Conservation (phyloP, 2,113 vertebrate species). For the Dunckerocampus dactyliophorus region DNA sequence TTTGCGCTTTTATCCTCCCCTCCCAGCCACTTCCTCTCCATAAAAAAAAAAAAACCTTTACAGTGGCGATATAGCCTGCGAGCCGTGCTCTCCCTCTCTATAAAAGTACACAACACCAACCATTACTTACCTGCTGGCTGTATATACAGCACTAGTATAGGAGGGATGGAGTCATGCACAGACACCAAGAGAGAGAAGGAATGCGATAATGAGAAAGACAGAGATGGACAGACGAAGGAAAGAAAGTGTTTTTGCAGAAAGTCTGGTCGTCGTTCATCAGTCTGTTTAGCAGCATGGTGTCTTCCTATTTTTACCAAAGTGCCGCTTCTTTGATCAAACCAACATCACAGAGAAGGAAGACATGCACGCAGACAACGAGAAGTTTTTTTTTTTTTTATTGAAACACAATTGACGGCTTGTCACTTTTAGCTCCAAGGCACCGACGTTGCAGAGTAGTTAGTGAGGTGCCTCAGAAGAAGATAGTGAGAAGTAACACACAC, state of each 20-base stretch:
- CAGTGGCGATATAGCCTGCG: constrained; percentile 18
- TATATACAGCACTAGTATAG: constrained; percentile 15
- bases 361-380: constrained; percentile 44
- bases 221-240: constrained; percentile 37
- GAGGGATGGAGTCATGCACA: constrained; percentile 17
- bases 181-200: constrained; percentile 21
- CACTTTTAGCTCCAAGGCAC: constrained; percentile 65
- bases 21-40: constrained; percentile 21
- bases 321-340: constrained; percentile 66
- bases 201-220: constrained; percentile 39
- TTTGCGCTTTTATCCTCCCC: constrained; percentile 31
- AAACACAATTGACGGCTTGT: constrained; percentile 72
- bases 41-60: constrained; percentile 25
- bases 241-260: constrained; percentile 40
- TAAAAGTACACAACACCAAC: constrained; percentile 23
- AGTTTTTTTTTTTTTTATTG: constrained; percentile 51
- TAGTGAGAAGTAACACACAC: constrained; percentile 27
- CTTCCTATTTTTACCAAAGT: constrained; percentile 70
- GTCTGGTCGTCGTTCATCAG: constrained; percentile 52
- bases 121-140: constrained; percentile 18
- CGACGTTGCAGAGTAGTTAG: constrained; percentile 54
- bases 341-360: constrained; percentile 64
- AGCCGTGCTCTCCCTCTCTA: constrained; percentile 9
- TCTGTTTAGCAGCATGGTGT: constrained; percentile 63
- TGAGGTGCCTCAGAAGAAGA: constrained; percentile 36